Evolutionary conservation across 2,113 vertebrate genomes (phyloP), one percentile per base, ranked within the genome.

Genomic region (Melanostigma gelatinosum): DNA sequence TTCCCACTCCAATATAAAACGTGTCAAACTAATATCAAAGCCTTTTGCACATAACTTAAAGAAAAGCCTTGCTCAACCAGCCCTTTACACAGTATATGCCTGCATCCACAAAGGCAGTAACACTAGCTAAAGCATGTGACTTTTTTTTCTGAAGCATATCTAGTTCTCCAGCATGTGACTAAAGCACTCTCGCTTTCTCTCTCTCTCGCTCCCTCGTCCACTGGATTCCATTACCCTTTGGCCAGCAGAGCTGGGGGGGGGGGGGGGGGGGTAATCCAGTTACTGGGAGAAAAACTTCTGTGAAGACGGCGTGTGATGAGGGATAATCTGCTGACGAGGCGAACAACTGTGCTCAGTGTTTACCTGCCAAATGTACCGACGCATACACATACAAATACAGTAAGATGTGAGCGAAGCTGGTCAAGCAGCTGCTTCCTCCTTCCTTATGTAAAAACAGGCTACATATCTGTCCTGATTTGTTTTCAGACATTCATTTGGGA

Each of bases 151-250:
- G 79, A 79, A 58, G 58, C 72, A 89, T 83, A 91, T 92, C 90
- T 86, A 66, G 85, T 92, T 93, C 73, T 13, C 48, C 20, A 4
- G 61, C 92, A 85, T 93, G 93, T 93, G 93, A 94, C 88, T 12
- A 87, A 74, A 85, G 44, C 18, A 1, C 61, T 57, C 75, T 48
- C 50, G 22, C 46, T 40, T 2, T 22, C 72, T 29, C 38, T 50
- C 42, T 63, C 68, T 12, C 60, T 55, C 64, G 38, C 78, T 36
- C 42, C 63, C 68, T 12, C 60, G 13, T 42, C 61, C 72, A 70
- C 71, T 86, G 72, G 84, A 87, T 91, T 91, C 87, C 78, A 85
- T 93, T 88, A 88, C 92, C 24, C 73, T 84, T 77, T 55, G 70
- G 74, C 87, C 84, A 89, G 87, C 78, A 82, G 79, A 82, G 77